Percentiles rank a stretch among this genome's conserved stretches.
phyloP scores from a whole-genome alignment of 1,140 invertebrate genomes.

The Euborellia annulipes region DNA sequence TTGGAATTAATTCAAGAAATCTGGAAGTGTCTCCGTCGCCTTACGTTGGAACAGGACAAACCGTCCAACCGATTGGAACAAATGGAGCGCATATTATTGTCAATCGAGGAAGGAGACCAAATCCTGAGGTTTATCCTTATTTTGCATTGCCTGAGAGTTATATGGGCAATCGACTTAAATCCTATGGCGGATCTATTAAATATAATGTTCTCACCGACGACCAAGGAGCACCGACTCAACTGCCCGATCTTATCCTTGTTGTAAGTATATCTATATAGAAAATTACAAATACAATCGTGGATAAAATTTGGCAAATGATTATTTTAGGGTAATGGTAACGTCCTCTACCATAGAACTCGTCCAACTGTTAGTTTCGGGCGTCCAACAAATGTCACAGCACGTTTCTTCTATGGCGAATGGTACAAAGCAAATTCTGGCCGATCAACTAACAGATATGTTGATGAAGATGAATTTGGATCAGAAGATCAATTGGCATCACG shows the following conservation, averaged over 20 bases:
- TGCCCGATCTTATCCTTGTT: slow-evolving; percentile 66
- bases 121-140: slow-evolving; percentile 39
- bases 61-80: slow-evolving; percentile 23
- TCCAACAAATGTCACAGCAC: slow-evolving; percentile 41
- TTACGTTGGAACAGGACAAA: no score
- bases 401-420: slow-evolving; percentile 64
- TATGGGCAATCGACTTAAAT: slow-evolving; percentile 63
- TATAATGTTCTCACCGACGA: slow-evolving; percentile 57
- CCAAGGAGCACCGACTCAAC: slow-evolving; percentile 29
- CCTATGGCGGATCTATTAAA: slow-evolving; percentile 72
- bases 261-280: slow-evolving; percentile 28
- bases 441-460: slow-evolving; percentile 10
- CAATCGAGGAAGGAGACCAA: slow-evolving; percentile 10
- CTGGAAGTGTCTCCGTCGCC: no score
- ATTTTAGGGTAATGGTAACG: slow-evolving; percentile 45
- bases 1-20: no score
- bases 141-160: slow-evolving; percentile 58
- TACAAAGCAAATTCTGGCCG: slow-evolving; percentile 31
- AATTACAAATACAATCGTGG: no score
- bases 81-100: slow-evolving; percentile 32
- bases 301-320: no score
- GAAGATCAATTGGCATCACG: slow-evolving; percentile 49
- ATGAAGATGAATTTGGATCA: neutral
- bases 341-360: slow-evolving; percentile 37
- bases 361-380: slow-evolving; percentile 28